Base-by-base conservation (phyloP, 2,113 vertebrate species). In the Gallinago jamesoni region DNA sequence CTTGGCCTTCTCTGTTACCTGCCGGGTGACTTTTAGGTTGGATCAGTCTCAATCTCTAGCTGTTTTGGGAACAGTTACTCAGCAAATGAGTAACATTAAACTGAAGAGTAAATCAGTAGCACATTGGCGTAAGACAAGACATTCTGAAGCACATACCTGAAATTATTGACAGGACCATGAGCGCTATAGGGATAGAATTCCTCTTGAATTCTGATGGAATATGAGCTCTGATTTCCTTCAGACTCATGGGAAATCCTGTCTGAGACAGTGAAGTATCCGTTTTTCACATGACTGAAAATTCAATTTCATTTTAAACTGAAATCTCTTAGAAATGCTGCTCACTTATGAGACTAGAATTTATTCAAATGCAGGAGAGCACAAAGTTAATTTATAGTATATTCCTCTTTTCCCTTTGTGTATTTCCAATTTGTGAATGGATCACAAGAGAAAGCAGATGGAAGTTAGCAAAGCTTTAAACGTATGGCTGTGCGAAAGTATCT, bases 401-500 rank as follows among this genome's bases (percentile, higher is more conserved):
- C 31, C 25, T 59, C 52, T 55, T 66, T 48, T 8, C 9, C 39
- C n/a, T 66, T 89, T 75, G 67, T 96, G 84, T 83, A 68, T 78
- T 89, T 47, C 41, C 5, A 2, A 6, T 74, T 94, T 94, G 59
- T 86, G 87, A 94, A 74, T 86, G 75, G 30, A 63, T 92, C 79
- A 77, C 24, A 59, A 77, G 83, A 89, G 76, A 92, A 85, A 82
- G 89, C 96, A 96, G 72, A 93, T 93, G 87, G 63, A 76, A 78
- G 24, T 77, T 88, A 81, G 60, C 56, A 87, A 43, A 56, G 28
- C 33, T 84, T 84, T 92, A 25, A 9, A 85, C 68, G 43, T 84
- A 57, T 77, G 57, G 56, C 56, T 90, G 37, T 70, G 30, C 43
- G 92, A 6, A 83, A 91, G 57, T 85, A 89, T 93, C 93, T 72